Evolutionary conservation across 2,113 vertebrate genomes (phyloP).

Genomic region (Tupaia tana): DNA sequence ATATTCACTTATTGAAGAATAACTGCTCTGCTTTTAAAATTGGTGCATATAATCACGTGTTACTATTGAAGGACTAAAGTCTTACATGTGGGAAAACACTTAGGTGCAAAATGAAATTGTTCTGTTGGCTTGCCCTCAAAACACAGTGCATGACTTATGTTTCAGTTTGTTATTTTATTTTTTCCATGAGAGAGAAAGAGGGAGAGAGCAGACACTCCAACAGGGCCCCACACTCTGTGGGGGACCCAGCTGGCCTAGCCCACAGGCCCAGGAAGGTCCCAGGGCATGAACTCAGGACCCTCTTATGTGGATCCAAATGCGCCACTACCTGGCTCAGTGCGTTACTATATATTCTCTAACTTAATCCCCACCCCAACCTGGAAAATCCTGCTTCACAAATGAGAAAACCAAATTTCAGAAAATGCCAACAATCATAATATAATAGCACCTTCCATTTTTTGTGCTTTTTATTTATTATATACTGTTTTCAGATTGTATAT

Average conservation of each 20-base stretch:
- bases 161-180: no score
- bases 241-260: no score
- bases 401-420: background rate
- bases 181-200: no score
- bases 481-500: background rate
- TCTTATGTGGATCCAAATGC: no score
- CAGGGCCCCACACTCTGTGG: no score
- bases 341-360: background rate
- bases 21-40: conserved; percentile 5
- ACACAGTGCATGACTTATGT: background rate
- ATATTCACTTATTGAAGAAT: conserved; percentile 1
- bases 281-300: no score
- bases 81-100: background rate
- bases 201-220: no score
- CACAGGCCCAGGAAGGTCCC: no score
- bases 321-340: no score
- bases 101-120: background rate
- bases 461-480: background rate
- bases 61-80: background rate
- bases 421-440: background rate
- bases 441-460: background rate
- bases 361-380: background rate
- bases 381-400: background rate
- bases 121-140: background rate
- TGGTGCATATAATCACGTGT: background rate